Base-by-base conservation (phyloP, 2,888 invertebrate genomes). In the Synergus umbraculus region DNA sequence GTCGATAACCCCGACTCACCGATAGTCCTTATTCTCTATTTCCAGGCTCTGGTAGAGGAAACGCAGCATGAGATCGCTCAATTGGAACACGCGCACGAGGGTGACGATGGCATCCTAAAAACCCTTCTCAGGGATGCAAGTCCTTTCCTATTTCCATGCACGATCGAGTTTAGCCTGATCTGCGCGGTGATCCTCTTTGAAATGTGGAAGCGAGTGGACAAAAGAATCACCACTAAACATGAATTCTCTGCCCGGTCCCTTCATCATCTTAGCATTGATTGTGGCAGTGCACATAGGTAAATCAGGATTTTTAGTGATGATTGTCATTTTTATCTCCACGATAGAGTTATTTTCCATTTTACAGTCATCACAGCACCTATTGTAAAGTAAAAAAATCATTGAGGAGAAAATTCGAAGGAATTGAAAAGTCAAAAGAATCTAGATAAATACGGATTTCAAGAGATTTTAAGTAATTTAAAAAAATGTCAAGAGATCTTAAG, bases 141-240 rank as follows among this genome's bases (percentile, higher is more conserved):
- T 82, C 97, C 97, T 0, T 97, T 97, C 90, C 94, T 98, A 79
- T 98, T 97, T 90, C 98, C 98, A 0, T 97, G 97, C 89, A 96
- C 96, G 73, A 97, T 98, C 87, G 98, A 98, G 92, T 98, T 98
- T 93, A 97, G 97, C 63, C 94, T 98, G 76, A 97, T 98, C 83
- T 97, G 97, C 89, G 97, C 98, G 41, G 98, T 97, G 46, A 89
- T 91, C 82, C 88, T 91, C 79, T 97, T 96, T 90, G 96, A 97
- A 92, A 97, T 98, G 95, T 98, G 98, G 97, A 97, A 97, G 92
- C 96, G 97, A 91, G 95, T 96, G 77, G 94, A 94, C 90, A 93
- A 94, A 78, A 93, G 93, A 29, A 92, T 93, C 82, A 93, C 93
- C 80, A 92, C 93, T 85, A 93, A 89, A 92, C 90, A 93, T 93